Percentiles rank a stretch among this genome's conserved stretches.
Conservation (phyloP, 2,888 invertebrate genomes). For the Chloroclysta siterata region DNA sequence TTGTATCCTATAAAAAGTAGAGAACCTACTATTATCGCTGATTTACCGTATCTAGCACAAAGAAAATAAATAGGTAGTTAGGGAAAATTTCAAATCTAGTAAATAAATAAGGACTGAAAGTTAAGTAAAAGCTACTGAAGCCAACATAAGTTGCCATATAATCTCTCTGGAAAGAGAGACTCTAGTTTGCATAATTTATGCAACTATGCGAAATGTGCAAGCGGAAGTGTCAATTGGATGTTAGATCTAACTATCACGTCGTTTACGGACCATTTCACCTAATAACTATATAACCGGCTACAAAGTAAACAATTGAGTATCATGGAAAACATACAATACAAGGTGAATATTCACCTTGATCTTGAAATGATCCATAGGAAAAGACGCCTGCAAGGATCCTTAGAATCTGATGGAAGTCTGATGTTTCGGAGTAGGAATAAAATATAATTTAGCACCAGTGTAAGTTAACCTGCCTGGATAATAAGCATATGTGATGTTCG, state of each 20-base stretch:
- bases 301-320: background rate
- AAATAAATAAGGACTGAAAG: background rate
- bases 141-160: constrained; percentile 12
- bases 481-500: no score
- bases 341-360: no score
- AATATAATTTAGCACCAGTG: no score
- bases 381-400: no score
- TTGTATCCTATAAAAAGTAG: background rate
- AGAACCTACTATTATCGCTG: background rate
- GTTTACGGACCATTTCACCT: constrained; percentile 23
- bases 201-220: constrained; percentile 31
- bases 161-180: constrained; percentile 12
- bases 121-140: constrained; percentile 9
- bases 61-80: background rate
- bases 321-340: no score
- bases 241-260: constrained; percentile 13
- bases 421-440: no score
- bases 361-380: no score
- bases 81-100: constrained; percentile 2
- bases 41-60: background rate
- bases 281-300: constrained; percentile 5
- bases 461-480: no score
- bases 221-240: constrained; percentile 29
- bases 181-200: constrained; percentile 32
- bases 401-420: no score